Percentiles rank a stretch among this genome's conserved stretches.
These are phyloP conservation scores for Pangasianodon gigas DNA, from an alignment of 2,113 vertebrate genomes.

Conservation along the genomic window DNA sequence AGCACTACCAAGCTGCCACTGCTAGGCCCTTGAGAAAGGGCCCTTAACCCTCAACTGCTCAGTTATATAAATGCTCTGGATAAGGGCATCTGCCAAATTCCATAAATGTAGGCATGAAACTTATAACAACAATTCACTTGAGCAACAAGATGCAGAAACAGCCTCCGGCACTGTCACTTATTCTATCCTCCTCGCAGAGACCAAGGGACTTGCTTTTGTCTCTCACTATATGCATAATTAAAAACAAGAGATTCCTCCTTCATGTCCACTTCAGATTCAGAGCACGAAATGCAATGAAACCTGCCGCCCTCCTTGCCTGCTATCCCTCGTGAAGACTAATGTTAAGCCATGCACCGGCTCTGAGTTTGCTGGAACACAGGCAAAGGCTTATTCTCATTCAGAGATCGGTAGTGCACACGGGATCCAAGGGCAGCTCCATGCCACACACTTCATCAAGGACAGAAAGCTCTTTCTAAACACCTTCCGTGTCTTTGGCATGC, in stretches of 20 bases:
- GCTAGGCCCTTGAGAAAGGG: not conserved
- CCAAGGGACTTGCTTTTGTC: conserved; percentile 39
- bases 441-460: conserved; percentile 24
- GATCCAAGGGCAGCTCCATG: not conserved
- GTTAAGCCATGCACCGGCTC: not conserved
- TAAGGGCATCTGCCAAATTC: not conserved
- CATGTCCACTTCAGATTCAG: conserved; percentile 21
- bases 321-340: conserved; percentile 1
- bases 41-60: not conserved
- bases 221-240: conserved; percentile 59
- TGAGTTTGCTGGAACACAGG: not conserved
- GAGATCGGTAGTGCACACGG: not conserved
- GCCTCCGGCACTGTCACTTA: conserved; percentile 57
- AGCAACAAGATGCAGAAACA: conserved; percentile 30
- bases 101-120: not conserved
- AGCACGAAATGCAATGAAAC: conserved; percentile 3
- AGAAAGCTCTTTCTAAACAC: conserved; percentile 18
- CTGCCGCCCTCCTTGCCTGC: not conserved
- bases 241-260: conserved; percentile 21
- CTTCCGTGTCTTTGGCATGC: not conserved
- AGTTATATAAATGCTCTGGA: not conserved
- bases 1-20: not conserved
- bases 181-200: conserved; percentile 51
- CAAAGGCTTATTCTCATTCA: conserved; percentile 1
- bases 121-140: not conserved